phyloP scores from a whole-genome alignment of 2,113 vertebrate genomes.

The Festucalex cinctus region DNA sequence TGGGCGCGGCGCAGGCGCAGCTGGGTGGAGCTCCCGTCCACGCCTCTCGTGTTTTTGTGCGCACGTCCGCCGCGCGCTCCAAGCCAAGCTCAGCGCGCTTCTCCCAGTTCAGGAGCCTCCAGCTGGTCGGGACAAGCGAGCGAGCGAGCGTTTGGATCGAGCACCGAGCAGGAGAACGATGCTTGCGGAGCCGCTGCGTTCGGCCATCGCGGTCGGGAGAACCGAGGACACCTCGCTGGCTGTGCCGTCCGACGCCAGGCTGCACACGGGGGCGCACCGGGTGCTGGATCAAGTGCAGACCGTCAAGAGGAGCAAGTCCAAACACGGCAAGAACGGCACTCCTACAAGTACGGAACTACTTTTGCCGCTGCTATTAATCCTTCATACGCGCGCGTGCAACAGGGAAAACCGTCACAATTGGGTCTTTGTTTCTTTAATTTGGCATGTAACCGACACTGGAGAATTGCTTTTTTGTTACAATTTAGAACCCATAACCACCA shows the following conservation, averaged over 20 bases:
- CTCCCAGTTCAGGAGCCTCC: conserved; percentile 20
- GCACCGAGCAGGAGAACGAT: conserved; percentile 13
- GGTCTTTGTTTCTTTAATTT: too few species aligned
- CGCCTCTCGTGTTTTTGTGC: background rate
- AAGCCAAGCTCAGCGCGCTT: background rate
- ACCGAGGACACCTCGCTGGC: conserved; percentile 73
- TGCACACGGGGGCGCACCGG: conserved; percentile 61
- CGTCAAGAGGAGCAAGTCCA: conserved; percentile 67
- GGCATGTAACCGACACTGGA: too few species aligned
- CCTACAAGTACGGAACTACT: conserved; percentile 52
- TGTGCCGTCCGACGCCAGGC: conserved; percentile 61
- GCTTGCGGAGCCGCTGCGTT: conserved; percentile 57
- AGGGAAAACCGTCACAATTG: background rate
- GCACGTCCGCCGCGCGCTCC: background rate
- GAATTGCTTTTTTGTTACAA: too few species aligned
- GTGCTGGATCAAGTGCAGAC: conserved; percentile 68
- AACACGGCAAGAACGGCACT: conserved; percentile 27
- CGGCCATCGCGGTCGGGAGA: conserved; percentile 20
- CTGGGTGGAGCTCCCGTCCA: conserved; percentile 37
- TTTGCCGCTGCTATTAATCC: background rate
- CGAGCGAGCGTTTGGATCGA: background rate
- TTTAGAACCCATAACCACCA: too few species aligned
- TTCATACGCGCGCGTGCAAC: background rate
- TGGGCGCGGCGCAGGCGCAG: conserved; percentile 39
- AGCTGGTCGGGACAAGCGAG: background rate